Evolutionary conservation across 2,888 invertebrate genomes (phyloP).

Genomic region (Platycheirus albimanus): DNA sequence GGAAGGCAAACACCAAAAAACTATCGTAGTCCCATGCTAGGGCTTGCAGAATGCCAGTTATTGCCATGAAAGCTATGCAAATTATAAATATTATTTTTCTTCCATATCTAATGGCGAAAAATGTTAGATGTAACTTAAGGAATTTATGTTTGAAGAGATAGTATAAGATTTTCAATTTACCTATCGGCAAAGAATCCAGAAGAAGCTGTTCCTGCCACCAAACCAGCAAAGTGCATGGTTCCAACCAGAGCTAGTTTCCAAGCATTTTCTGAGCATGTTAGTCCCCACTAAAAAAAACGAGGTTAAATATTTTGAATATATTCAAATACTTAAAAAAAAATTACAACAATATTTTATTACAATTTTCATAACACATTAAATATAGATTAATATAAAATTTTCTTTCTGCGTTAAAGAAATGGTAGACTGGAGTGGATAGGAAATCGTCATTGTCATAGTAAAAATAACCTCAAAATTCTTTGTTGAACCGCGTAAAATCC

Average conservation of each 20-base stretch:
- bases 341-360: too few relatives aligned
- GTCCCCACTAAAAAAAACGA: slow-evolving; percentile 83
- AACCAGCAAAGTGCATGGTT: slow-evolving; percentile 86
- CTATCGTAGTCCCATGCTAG: slow-evolving; percentile 84
- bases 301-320: background rate
- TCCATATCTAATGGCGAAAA: slow-evolving; percentile 83
- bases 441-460: too few relatives aligned
- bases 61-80: slow-evolving; percentile 84
- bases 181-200: slow-evolving; percentile 86
- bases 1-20: slow-evolving; percentile 84
- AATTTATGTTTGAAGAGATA: background rate
- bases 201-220: slow-evolving; percentile 85
- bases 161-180: slow-evolving; percentile 79
- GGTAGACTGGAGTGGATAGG: too few relatives aligned
- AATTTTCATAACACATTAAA: too few relatives aligned
- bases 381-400: too few relatives aligned
- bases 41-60: slow-evolving; percentile 85
- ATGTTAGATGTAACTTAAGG: background rate
- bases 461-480: too few relatives aligned
- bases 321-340: too few relatives aligned
- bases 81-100: slow-evolving; percentile 85
- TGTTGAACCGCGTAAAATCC: too few relatives aligned
- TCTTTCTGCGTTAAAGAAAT: too few relatives aligned
- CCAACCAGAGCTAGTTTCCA: slow-evolving; percentile 86
- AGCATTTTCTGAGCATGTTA: slow-evolving; percentile 85